A percentile compares a stretch with the other conserved stretches of the same genome.
These are phyloP conservation scores for Phyllostomus hastatus DNA, from an alignment of 2,113 vertebrate species.

Conservation along the genomic window DNA sequence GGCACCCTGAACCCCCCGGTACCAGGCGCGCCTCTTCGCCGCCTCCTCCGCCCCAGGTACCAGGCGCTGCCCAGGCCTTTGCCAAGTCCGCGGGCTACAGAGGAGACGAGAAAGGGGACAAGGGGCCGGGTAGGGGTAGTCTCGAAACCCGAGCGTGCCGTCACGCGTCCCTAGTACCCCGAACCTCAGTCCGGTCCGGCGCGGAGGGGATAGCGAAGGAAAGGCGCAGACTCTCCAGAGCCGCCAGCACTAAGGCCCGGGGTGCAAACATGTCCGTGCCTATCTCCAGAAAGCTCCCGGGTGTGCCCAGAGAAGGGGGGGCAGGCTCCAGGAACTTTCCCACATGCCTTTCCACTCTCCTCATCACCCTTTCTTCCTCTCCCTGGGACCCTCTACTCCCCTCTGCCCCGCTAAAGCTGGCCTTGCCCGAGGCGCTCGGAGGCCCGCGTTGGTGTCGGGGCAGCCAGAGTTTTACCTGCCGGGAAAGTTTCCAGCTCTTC, in stretches of 20 bases:
- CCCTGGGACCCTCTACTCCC: not conserved
- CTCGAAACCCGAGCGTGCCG: not conserved
- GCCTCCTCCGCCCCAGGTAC: not conserved
- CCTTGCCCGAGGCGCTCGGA: not conserved
- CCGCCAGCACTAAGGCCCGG: slow-evolving; percentile 59
- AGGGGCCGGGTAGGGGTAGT: not conserved
- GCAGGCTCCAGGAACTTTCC: slow-evolving; percentile 65
- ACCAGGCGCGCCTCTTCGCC: not conserved
- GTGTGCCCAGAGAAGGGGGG: not conserved
- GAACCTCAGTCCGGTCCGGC: not conserved
- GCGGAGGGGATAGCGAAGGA: not conserved
- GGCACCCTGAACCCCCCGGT: not conserved
- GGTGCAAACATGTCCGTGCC: slow-evolving; percentile 59
- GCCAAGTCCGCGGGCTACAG: not conserved
- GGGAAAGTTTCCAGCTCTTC: slow-evolving; percentile 72
- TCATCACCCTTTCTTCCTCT: not conserved
- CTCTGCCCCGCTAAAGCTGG: not conserved
- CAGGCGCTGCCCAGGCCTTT: not conserved
- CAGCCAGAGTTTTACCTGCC: slow-evolving; percentile 68
- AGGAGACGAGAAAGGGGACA: not conserved
- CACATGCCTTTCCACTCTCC: slow-evolving; percentile 36
- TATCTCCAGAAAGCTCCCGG: slow-evolving; percentile 56
- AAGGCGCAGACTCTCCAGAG: slow-evolving; percentile 3
- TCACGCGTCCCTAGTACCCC: not conserved
- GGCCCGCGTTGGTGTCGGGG: not conserved